Evolutionary conservation across 2,797 vertebrate species (phyloP), one percentile per base, ranked within the genome.

Genomic region (Ctenochaetus hawaiiensis): DNA sequence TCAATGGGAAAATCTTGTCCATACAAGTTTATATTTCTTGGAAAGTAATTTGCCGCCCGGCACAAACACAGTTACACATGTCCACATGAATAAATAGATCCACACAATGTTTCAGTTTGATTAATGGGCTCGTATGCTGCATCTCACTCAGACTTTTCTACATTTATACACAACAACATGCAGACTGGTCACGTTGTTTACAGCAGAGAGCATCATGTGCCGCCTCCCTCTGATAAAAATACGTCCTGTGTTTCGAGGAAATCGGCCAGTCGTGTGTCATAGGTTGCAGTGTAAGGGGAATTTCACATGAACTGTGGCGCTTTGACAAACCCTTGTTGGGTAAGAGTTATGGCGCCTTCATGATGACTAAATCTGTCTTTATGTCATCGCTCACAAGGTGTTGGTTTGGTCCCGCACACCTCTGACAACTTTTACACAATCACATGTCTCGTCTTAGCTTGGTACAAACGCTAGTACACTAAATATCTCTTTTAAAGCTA

Each of bases 61-160:
- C 12, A 58, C 63, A 65, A 53, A 68, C n/a, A 34, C 57, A 72
- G 41, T 43, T 47, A 34, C 53, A 71, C 60, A 74, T 61, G 23
- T 52, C 67, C 43, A 67, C 62, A 63, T 59, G 67, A 12, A 60
- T 20, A 34, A 69, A 68, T 53, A 47, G 17, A 62, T 63, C 73
- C 30, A 8, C 52, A 51, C 37, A 13, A 58, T 16, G 60, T 61
- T 65, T 82, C 7, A 53, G 45, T 81, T 76, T 90, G 84, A 85
- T 86, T 73, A 59, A 81, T 87, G 75, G 74, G n/a, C 65, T 70
- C 23, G 12, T 57, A n/a, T 13, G 2, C 51, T 53, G 34, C 30
- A 56, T 77, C 30, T 56, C 26, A n/a, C 66, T 75, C 56, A 65
- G 67, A 41, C 72, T 49, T 79, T 76, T 23, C 45, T 70, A 64